Base-by-base conservation (phyloP, 2,888 invertebrate species). In the Dendrolimus houi region DNA sequence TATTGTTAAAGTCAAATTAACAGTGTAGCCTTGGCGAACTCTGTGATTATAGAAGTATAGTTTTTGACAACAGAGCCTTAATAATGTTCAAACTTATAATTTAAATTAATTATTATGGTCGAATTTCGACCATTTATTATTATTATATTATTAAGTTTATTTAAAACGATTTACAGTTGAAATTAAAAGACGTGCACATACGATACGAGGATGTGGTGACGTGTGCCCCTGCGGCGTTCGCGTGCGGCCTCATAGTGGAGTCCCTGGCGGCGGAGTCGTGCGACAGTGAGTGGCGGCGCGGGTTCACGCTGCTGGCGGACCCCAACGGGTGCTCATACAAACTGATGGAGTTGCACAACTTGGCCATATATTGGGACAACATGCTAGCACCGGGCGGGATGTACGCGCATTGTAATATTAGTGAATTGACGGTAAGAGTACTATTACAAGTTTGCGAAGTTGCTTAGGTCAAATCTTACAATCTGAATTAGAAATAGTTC, bases 161-260 rank as follows among this genome's bases (percentile, higher is more conserved):
- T n/a, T n/a, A n/a, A n/a, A n/a, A n/a, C n/a, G 29, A 29, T 47
- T 47, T 9, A 8, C 90, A 98, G 94, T 84, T 99, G 55, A 97
- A 96, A 79, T 94, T 99, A 61, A 95, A 94, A 72, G 97, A 99
- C 90, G 98, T 99, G 13, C 99, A 99, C 83, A 93, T 99, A 61
- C 94, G 99, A 7, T 99, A 97, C 85, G 99, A 99, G 89, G 98
- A 99, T 87, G 92, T 93, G 53, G 84, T 93, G 13, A 95, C 96
- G 12, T 92, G 94, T 63, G 92, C 94, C 17, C 89, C 92, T 55
- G 89, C 90, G 66, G 92, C 94, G 47, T 95, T 98, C 84, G 96
- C 97, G 52, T 95, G 96, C 82, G 99, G 99, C 10, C 90, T 99
- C 53, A 94, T 95, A 59, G 95, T 98, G 70, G 96, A 96, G 73